phyloP scores from a whole-genome alignment of 2,797 vertebrate species.

The Luscinia luscinia region DNA sequence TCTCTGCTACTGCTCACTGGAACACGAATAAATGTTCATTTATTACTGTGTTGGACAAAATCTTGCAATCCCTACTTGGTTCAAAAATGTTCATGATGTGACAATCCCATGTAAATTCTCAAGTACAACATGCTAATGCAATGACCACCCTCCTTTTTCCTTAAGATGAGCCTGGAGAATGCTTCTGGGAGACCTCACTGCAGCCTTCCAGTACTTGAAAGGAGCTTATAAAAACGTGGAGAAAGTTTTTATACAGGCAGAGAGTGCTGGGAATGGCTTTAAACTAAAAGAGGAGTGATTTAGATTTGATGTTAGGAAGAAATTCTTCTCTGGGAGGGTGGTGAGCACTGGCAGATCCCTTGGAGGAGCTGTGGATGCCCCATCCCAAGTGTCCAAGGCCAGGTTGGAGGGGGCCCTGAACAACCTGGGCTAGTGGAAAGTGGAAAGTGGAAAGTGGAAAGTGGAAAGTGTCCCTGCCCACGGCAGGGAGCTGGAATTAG shows the following conservation, averaged over 20 bases:
- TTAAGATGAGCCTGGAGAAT: not conserved
- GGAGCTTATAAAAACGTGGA: not conserved
- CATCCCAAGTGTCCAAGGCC: too few relatives aligned
- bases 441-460: too few relatives aligned
- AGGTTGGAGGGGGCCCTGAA: not conserved
- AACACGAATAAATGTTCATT: not conserved
- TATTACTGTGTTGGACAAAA: not conserved
- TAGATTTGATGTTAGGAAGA: not conserved
- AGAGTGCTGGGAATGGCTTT: not conserved
- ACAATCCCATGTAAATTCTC: not conserved
- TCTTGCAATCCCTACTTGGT: not conserved
- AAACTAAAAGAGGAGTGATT: not conserved
- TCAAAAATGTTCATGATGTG: not conserved
- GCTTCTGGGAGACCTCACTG: not conserved
- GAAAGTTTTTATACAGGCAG: not conserved
- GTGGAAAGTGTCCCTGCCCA: not conserved
- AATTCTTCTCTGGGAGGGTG: not conserved
- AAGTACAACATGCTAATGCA: not conserved
- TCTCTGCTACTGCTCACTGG: not conserved
- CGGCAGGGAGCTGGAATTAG: rapidly evolving
- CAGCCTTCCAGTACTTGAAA: not conserved
- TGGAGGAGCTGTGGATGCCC: not conserved
- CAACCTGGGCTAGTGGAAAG: not conserved
- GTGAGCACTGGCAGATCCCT: not conserved
- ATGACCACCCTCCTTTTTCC: not conserved